A percentile compares a stretch with the other conserved stretches of the same genome.
phyloP scores from a whole-genome alignment of 2,888 invertebrate species.

The Phyto melanocephala region DNA sequence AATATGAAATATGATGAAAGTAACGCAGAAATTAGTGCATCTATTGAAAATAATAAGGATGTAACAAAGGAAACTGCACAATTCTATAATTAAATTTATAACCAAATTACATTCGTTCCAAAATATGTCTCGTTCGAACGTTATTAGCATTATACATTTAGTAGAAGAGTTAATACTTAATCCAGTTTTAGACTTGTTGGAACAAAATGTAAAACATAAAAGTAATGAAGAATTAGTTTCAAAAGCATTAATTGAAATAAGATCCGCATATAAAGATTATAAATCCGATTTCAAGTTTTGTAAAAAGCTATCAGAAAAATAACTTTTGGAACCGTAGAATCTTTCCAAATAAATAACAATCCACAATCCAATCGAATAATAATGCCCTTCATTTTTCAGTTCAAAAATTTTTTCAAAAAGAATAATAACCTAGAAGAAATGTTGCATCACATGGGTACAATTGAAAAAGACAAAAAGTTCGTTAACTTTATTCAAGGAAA shows the following conservation, averaged over 20 bases:
- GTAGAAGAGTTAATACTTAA: neutral
- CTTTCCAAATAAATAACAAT: neutral
- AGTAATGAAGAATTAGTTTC: neutral
- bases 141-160: neutral
- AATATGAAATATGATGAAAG: neutral
- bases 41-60: neutral
- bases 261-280: neutral
- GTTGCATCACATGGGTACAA: neutral
- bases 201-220: neutral
- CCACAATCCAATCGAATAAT: neutral
- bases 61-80: neutral
- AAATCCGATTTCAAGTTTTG: neutral
- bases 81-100: neutral
- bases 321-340: neutral
- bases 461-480: neutral
- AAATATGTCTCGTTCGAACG: neutral
- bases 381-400: neutral
- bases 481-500: neutral
- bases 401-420: neutral
- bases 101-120: neutral
- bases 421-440: neutral
- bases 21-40: neutral
- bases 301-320: neutral
- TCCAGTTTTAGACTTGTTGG: neutral
- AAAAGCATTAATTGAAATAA: neutral